These are phyloP conservation scores for Drosophila siamana DNA, from an alignment of 2,888 invertebrate species.

Conservation along the genomic window DNA sequence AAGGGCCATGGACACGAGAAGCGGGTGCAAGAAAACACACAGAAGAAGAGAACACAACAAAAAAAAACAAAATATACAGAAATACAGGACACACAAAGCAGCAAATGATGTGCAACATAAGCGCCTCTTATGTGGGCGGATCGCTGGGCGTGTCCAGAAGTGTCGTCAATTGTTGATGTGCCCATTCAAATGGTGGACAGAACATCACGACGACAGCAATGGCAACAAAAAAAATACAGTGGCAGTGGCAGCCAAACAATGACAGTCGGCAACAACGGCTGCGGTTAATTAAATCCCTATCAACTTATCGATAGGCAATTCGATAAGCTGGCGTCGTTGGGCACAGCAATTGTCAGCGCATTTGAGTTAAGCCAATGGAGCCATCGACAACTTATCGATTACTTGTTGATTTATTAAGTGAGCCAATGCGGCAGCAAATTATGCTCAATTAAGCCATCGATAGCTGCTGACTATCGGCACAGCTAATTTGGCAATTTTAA, in stretches of 20 bases:
- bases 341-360: not conserved
- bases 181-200: slow-evolving; percentile 32
- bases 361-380: not conserved
- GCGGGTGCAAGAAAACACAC: slow-evolving; percentile 8
- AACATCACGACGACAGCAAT: not conserved
- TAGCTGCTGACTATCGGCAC: too few species aligned
- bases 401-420: not conserved
- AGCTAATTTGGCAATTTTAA: too few species aligned
- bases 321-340: not conserved
- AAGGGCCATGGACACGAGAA: slow-evolving; percentile 3
- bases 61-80: slow-evolving; percentile 4
- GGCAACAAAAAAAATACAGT: not conserved
- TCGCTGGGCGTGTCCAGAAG: slow-evolving; percentile 39
- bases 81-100: slow-evolving; percentile 30
- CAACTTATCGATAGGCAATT: slow-evolving; percentile 11
- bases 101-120: slow-evolving; percentile 64
- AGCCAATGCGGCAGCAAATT: too few species aligned
- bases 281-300: slow-evolving; percentile 43
- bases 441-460: too few species aligned
- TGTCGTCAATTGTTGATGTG: slow-evolving; percentile 46
- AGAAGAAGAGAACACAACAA: slow-evolving; percentile 3
- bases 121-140: slow-evolving; percentile 55
- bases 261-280: too few species aligned
- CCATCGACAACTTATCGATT: not conserved
- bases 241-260: not conserved